A percentile compares a stretch with the other conserved stretches of the same genome.
These are phyloP conservation scores for Gisinianus flammeolus DNA, from an alignment of 2,888 invertebrate genomes.

Conservation along the genomic window DNA sequence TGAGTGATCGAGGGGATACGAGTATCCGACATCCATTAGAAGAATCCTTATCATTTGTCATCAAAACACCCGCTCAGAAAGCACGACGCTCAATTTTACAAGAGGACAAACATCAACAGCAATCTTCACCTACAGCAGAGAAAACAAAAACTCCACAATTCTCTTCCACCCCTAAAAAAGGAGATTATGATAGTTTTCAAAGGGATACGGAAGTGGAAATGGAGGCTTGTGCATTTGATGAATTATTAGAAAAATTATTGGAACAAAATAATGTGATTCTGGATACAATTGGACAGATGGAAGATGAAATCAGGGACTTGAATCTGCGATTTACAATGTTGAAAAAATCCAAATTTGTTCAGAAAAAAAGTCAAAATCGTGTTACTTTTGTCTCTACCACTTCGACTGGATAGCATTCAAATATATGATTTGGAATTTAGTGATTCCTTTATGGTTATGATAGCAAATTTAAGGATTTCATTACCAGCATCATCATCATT, in stretches of 20 bases:
- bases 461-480: no score
- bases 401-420: no score
- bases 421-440: no score
- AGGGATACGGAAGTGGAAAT: not conserved
- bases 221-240: constrained; percentile 1
- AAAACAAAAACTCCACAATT: not conserved
- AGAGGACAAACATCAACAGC: not conserved
- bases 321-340: constrained; percentile 8
- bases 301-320: constrained; percentile 36
- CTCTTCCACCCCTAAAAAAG: not conserved
- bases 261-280: constrained; percentile 28
- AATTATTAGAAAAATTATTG: constrained; percentile 20
- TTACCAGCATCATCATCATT: no score
- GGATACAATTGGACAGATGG: constrained; percentile 27
- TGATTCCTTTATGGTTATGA: no score
- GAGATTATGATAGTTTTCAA: not conserved
- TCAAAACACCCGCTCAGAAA: constrained; percentile 17
- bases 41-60: not conserved
- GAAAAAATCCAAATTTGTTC: not conserved
- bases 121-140: not conserved
- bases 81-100: not conserved
- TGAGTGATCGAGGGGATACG: not conserved
- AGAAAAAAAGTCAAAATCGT: not conserved
- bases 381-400: no score
- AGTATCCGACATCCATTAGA: not conserved